Conservation (phyloP, 2,888 invertebrate genomes). For the Lithophane socia region DNA sequence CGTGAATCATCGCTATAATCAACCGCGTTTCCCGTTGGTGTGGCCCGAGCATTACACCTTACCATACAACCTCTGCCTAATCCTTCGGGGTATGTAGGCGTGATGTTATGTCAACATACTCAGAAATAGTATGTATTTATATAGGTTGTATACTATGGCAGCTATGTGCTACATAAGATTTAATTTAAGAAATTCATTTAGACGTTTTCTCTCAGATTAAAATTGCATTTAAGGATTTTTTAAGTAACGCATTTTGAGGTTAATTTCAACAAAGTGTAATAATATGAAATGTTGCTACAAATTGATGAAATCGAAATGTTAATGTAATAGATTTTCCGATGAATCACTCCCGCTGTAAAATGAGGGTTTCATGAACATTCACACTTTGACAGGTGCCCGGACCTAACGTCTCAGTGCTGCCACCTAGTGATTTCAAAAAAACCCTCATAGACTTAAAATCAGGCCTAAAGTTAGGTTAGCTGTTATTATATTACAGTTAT, state of each 20-base stretch:
- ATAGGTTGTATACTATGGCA: background rate
- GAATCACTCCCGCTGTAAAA: background rate
- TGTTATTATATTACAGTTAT: conserved; percentile 8
- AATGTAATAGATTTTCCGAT: conserved; percentile 3
- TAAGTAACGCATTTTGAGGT: background rate
- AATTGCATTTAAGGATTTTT: background rate
- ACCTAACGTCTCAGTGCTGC: too few species aligned
- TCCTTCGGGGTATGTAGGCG: background rate
- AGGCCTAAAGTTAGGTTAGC: background rate
- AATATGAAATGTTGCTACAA: background rate
- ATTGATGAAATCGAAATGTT: background rate
- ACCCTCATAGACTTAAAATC: background rate
- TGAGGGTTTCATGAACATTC: too few species aligned
- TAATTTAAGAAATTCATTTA: background rate
- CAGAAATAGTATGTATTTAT: background rate
- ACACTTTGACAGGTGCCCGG: too few species aligned
- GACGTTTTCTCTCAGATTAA: background rate
- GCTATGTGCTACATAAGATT: background rate
- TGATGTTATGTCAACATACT: background rate
- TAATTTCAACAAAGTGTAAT: background rate
- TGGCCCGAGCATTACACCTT: too few species aligned
- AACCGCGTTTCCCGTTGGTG: too few species aligned
- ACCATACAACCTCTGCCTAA: background rate
- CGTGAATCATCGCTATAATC: too few species aligned
- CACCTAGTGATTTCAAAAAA: too few species aligned